Evolutionary conservation across 2,113 vertebrate species (phyloP), one percentile per base, ranked within the genome.

Genomic region (Trichomycterus rosablanca): DNA sequence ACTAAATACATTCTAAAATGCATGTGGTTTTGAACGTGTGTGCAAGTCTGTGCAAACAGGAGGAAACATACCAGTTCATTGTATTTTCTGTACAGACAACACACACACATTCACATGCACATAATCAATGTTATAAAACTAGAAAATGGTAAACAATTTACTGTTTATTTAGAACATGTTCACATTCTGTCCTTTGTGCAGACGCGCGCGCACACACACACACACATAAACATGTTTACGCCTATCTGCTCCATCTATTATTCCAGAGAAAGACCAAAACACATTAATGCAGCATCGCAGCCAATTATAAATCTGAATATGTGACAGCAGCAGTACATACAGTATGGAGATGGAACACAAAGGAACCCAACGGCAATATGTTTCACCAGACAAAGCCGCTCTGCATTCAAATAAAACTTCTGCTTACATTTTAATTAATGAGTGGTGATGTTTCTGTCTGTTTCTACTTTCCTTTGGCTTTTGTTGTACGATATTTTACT

Each of bases 291-390:
- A 53, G 59, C 62, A 49, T 52, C 59, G 62, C 50, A 49, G 68
- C 49, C 71, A 78, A 83, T 84, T 86, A 76, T 62, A 67, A 83
- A 83, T 78, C 3, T 75, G 83, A 83, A 84, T 80, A 71, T 78
- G 75, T 76, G 75, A 79, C 72, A 67, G 75, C 79, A 81, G 78
- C 76, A 64, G 63, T 16, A 53, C 71, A 80, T 63, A 66, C 22
- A 55, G 67, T 76, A 81, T 82, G 73, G 71, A 84, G 72, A 81
- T 82, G 73, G 71, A 84, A 71, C 80, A 75, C 15, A 71, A n/a
- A 74, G 59, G 67, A 71, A 70, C 72, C 73, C 81, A 43, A 80
- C 73, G n/a, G n/a, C n/a, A n/a, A n/a, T n/a, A 70, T 77, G 75
- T 73, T 77, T 82, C 73, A 64, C 68, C 74, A 76, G 74, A 74